Base-by-base conservation (phyloP, 2,888 invertebrate genomes). In the Chelonus formosanus region DNA sequence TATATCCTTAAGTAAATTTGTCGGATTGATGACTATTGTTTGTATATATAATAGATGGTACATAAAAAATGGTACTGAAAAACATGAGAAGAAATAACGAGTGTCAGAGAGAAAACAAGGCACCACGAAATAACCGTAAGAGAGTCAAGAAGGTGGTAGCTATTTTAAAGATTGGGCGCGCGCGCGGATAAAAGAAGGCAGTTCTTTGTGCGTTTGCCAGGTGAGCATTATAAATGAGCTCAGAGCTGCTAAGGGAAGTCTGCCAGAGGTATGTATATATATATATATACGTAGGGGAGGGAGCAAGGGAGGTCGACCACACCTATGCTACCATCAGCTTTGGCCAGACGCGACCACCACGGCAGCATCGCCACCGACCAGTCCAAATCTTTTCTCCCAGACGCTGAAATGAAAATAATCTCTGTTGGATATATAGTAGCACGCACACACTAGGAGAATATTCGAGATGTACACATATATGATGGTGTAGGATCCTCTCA, bases 141-240 rank as follows among this genome's bases (percentile, higher is more conserved):
- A 54, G 56, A 64, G 45, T 31, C 53, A 43, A 53, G 54, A 59
- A 61, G 56, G 56, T 63, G 63, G 40, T 56, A 62, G 7, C 54
- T 32, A 47, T 59, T 40, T 40, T 64, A 68, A 65, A 64, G 60
- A 54, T 47, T 43, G 40, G 65, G 63, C 58, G 64, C 63, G 77
- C 76, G 74, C 73, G 70, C 74, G 76, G 73, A 75, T 75, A 76
- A 74, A 76, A 75, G 75, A 76, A 73, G 74, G 72, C 70, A 62
- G 60, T 63, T 74, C 78, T 80, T 80, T 80, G 82, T 79, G 80
- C 76, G 63, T 63, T 76, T 76, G 76, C 77, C 78, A 79, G 80
- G 76, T 76, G 79, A 79, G 78, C 74, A 76, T 80, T 80, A 82
- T 80, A 81, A 81, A 81, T 80, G 82, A 82, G 80, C 75, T 73